Base-by-base conservation (phyloP, 2,888 invertebrate genomes). In the Rhagonycha lutea region DNA sequence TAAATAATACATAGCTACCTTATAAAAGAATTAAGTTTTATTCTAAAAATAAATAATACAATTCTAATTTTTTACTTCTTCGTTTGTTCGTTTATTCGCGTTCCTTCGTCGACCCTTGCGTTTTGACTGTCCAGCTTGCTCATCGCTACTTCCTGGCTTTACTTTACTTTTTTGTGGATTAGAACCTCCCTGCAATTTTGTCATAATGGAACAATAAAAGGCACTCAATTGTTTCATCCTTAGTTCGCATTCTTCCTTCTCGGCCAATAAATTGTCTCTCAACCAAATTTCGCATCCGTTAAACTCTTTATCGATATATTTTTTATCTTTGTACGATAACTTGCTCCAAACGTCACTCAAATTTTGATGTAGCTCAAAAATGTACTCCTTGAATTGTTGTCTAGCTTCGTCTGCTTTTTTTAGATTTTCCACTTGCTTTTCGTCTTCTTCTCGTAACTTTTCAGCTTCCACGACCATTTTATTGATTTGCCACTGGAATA, bases 401-500 rank as follows among this genome's bases (percentile, higher is more conserved):
- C 93, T 90, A 12, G 94, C 90, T 0, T 90, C 84, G 12, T 68
- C 91, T n/a, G n/a, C n/a, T n/a, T n/a, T n/a, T n/a, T n/a, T n/a
- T n/a, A n/a, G n/a, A n/a, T n/a, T 89, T 82, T 92, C 91, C 14
- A 91, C 88, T 81, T 93, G 93, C 82, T 91, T 90, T 78, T 92
- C 92, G 82, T 94, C 94, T 83, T 94, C 93, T 60, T 92, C 93
- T 65, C 91, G 91, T 87, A 93, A 95, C 69, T 88, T 89, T 83
- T 95, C 94, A 0, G 94, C 94, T 78, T 95, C 94, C 4, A 90
- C 87, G 60, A 95, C 87, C 95, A 95, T 95, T 76, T 93, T 89
- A 79, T 96, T 95, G 80, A 96, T 96, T 83, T 96, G 95, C 9
- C 92, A 92, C 85, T 95, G 94, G 14, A 94, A 94, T 69, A 96